Conservation (phyloP, 2,797 vertebrate species). For the Acanthiza pusilla region DNA sequence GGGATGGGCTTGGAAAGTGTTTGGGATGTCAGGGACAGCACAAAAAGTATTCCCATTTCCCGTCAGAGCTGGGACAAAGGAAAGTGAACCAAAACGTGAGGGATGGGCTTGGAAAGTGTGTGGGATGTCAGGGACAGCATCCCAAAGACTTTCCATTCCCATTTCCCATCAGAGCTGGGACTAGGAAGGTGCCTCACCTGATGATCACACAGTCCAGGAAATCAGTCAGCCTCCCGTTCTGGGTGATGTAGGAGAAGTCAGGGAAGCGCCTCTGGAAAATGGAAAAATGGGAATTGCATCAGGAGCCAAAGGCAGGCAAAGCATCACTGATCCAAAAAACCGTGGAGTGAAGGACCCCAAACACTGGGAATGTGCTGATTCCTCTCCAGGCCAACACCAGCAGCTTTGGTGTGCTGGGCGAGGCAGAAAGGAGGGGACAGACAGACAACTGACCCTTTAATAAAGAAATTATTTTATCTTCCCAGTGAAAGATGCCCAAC, state of each 20-base stretch:
- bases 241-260: conserved; percentile 95
- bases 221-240: conserved; percentile 92
- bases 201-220: conserved; percentile 98
- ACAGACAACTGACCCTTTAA: no score
- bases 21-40: no score
- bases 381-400: neutral
- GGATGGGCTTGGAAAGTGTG: no score
- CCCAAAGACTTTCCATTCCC: no score
- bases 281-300: neutral
- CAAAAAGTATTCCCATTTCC: neutral
- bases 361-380: neutral
- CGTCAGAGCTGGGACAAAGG: no score
- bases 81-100: no score
- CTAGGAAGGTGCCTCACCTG: conserved; percentile 76
- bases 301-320: neutral
- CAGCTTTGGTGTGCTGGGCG: neutral
- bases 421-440: neutral
- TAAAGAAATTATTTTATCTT: neutral
- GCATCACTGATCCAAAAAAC: neutral
- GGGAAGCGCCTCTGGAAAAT: conserved; percentile 88
- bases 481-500: neutral
- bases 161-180: neutral
- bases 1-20: no score
- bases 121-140: no score
- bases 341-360: rapidly evolving